Evolutionary conservation across 2,888 invertebrate species (phyloP), one percentile per base, ranked within the genome.

Genomic region (Eupelmus urozonus): DNA sequence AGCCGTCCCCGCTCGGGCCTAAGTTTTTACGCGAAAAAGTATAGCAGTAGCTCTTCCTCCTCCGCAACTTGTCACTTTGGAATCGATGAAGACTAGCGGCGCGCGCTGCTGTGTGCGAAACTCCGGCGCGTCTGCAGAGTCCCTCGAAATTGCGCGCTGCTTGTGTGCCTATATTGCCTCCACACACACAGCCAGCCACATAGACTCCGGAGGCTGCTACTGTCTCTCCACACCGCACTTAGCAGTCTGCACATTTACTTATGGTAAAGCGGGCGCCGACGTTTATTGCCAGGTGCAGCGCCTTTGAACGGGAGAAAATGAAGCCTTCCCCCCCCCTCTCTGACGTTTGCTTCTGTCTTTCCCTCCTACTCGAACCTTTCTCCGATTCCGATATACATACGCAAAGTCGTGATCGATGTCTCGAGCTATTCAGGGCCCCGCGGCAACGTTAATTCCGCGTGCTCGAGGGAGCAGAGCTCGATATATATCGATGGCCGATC

Each of bases 31-130:
- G 71, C 42, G 66, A 16, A 66, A 72, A 77, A 71, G 57, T n/a
- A n/a, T n/a, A n/a, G n/a, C n/a, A n/a, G n/a, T 62, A 57, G 25
- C 76, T 45, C 40, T 9, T 25, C 59, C 3, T 51, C 27, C 23
- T 49, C 49, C 71, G 55, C 66, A 72, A 73, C 78, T 66, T 75
- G 75, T 75, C 79, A 75, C 66, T 70, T 71, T 71, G 20, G 59
- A 79, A 79, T 79, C 79, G 79, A 72, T 67, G 79, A 72, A 69
- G 72, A 76, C 5, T 34, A 34, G 34, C 34, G 9, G 34, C 34
- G 34, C 2, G 34, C 42, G 57, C 40, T 23, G 23, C 27, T 25
- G 3, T 45, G 27, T 29, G 25, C 20, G 49, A 49, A 51, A 49
- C 66, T 29, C 25, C 34, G 16, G 45, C 57, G 7, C 40, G 55